Evolutionary conservation across 2,113 vertebrate genomes (phyloP), one percentile per base, ranked within the genome.

Genomic region (Nibea coibor): DNA sequence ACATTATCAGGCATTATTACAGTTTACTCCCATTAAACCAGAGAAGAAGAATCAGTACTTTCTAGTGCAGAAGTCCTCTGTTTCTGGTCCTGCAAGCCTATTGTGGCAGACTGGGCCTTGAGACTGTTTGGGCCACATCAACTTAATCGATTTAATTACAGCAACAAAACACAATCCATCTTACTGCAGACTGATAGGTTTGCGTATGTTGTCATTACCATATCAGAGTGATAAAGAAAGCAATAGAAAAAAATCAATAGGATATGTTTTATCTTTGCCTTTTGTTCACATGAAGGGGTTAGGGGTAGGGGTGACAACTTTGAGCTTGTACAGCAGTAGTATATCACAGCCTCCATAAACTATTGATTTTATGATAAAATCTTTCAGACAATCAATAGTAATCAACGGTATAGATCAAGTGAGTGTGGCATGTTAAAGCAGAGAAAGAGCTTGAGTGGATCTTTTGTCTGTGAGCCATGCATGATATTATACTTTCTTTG

Each of bases 331-430:
- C 88, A 90, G 93, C 94, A 90, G 92, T 92, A 94, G 82, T 95
- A 94, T 94, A 95, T 95, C 94, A 94, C 88, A 92, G 88, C 89
- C 94, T 94, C 95, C 95, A 94, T 95, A 95, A 96, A 95, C 92
- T 94, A 95, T 96, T 95, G 96, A 97, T 96, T 96, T 96, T 95
- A 94, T 95, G 95, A 97, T 96, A 93, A 96, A 97, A 96, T 97
- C 94, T 95, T 72, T 93, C 90, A 94, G 83, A 93, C 95, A 95
- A 92, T 96, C 96, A 94, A 96, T 97, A 94, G 89, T 93, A 95
- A 96, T 97, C 94, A 95, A 89, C 92, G 92, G 81, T 95, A 95
- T 96, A 96, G 94, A 97, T 96, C 92, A 95, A 92, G 85, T 95
- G 93, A 94, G 89, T 92, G 93, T 93, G 93, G 91, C 95, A 94